Conservation (phyloP, 1,140 invertebrate genomes). For the Drosophila orena region DNA sequence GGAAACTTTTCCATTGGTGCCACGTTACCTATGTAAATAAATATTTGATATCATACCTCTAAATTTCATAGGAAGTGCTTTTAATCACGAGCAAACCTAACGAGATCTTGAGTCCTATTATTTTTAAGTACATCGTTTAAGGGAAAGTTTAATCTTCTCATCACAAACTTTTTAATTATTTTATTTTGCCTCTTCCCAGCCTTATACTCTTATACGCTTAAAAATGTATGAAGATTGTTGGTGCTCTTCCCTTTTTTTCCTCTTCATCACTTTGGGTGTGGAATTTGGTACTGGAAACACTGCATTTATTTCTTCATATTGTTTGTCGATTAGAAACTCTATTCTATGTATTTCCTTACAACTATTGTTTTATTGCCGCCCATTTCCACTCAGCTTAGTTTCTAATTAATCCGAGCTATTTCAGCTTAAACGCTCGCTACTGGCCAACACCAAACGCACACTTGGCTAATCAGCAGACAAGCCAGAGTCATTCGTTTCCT, state of each 20-base stretch:
- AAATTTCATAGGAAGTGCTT: background rate
- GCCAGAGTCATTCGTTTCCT: slow-evolving; percentile 9
- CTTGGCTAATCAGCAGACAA: slow-evolving; percentile 33
- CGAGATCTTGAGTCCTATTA: background rate
- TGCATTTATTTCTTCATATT: too few relatives aligned
- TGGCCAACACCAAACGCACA: slow-evolving; percentile 21
- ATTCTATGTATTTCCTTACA: background rate
- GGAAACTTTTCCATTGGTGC: background rate
- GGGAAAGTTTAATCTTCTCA: background rate
- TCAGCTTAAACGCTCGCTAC: background rate
- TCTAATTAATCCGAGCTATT: slow-evolving; percentile 18
- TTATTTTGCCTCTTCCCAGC: background rate
- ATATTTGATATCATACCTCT: slow-evolving; percentile 3
- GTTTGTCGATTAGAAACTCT: too few relatives aligned
- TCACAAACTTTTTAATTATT: slow-evolving; percentile 4
- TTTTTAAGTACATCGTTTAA: background rate
- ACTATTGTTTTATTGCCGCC: background rate
- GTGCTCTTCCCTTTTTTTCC: background rate
- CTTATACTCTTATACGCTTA: background rate
- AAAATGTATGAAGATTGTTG: background rate
- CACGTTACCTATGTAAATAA: slow-evolving; percentile 4
- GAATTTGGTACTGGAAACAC: background rate
- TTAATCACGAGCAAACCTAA: background rate
- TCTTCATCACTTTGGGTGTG: background rate
- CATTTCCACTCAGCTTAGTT: slow-evolving; percentile 2